Evolutionary conservation across 2,888 invertebrate genomes (phyloP), one percentile per base, ranked within the genome.

Genomic region (Argyresthia goedartella): DNA sequence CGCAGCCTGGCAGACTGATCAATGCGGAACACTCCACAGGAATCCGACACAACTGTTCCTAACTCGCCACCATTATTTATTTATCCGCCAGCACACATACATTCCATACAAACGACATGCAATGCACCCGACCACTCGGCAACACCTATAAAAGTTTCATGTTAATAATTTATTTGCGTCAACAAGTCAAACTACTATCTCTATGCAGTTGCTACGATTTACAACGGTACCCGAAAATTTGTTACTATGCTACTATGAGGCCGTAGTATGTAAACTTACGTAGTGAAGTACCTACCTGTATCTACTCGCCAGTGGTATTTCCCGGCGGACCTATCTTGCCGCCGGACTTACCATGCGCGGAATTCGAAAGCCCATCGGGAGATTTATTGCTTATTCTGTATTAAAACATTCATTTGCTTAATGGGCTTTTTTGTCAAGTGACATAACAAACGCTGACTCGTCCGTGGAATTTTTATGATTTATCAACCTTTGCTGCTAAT

Each of bases 341-440:
- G 81, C 68, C 74, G 75, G 14, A 16, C 78, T 71, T 81, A 79
- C 79, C 81, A 82, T 81, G 82, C 74, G 81, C 75, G 85, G 85
- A 84, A 85, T 86, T 86, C 78, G 85, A 85, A 86, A 86, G 85
- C 85, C 81, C 85, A 82, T 79, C 74, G 72, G 73, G 76, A 82
- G 84, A 86, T 86, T 85, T 84, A 85, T 86, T 76, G 84, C 80
- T 78, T 80, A 81, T 82, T 84, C 80, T 81, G 76, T 77, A 81
- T 84, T 82, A 79, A 84, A 81, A 82, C 82, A 82, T 80, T 81
- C 80, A 81, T 81, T 81, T 81, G 79, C 78, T 77, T 84, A 82
- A 82, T 82, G 80, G 74, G 69, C 69, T 81, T 84, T 82, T 84
- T 82, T 81, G 81, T 78, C 81, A 71, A 78, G 81, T 81, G 78